These are phyloP conservation scores for Phortica magna DNA, from an alignment of 2,888 invertebrate genomes.

Conservation along the genomic window DNA sequence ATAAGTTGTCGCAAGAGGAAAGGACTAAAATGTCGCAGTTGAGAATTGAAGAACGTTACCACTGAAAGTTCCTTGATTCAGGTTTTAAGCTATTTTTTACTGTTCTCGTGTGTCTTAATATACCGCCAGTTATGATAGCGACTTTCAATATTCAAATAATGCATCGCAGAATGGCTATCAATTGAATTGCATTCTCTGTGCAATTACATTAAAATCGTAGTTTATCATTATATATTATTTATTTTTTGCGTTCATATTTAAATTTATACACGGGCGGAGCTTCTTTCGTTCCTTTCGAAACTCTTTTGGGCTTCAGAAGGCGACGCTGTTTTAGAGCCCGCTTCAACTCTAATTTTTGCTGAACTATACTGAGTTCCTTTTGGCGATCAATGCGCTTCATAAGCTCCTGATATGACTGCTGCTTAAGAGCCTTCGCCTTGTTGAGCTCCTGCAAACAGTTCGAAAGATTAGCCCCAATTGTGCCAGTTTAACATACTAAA, in stretches of 20 bases:
- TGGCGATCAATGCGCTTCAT: slow-evolving; percentile 88
- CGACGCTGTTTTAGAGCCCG: slow-evolving; percentile 83
- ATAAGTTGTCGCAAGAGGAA: no score
- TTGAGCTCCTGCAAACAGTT: slow-evolving; percentile 55
- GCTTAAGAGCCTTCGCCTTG: slow-evolving; percentile 76
- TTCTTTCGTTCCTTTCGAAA: slow-evolving; percentile 83
- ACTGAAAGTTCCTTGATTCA: no score
- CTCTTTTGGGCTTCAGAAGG: slow-evolving; percentile 82
- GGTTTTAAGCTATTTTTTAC: no score
- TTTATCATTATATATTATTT: slow-evolving; percentile 63
- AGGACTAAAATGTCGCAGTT: no score
- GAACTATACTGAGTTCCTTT: slow-evolving; percentile 85
- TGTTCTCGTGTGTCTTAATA: no score
- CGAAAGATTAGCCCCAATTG: not conserved
- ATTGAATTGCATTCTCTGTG: no score
- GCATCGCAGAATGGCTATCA: no score
- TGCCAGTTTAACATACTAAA: slow-evolving; percentile 15
- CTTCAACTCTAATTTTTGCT: slow-evolving; percentile 88
- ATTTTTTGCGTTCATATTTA: slow-evolving; percentile 89
- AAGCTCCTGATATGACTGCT: slow-evolving; percentile 85
- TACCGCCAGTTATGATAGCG: no score
- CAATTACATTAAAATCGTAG: no score
- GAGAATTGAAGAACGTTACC: no score
- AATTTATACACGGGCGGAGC: slow-evolving; percentile 88
- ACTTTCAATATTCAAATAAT: no score